Evolutionary conservation across 2,113 vertebrate genomes (phyloP).

Genomic region (Corythornis madagascariensis): DNA sequence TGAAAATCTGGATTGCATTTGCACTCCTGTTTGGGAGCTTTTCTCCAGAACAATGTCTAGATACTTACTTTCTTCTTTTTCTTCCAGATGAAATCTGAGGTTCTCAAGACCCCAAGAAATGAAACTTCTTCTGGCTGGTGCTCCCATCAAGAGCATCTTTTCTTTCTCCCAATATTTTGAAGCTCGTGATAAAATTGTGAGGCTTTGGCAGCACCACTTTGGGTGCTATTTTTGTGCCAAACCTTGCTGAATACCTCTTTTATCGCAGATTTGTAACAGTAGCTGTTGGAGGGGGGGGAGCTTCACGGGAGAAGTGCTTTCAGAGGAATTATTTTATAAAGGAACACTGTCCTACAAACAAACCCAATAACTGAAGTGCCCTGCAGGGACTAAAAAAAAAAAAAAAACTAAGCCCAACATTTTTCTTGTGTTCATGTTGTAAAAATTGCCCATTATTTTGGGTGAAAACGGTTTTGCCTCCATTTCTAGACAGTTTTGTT

Average conservation of each 20-base stretch:
- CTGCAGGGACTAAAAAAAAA: background rate
- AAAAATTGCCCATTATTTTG: background rate
- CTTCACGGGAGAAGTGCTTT: constrained; percentile 2
- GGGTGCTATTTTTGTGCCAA: constrained; percentile 24
- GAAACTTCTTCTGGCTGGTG: background rate
- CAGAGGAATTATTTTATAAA: constrained; percentile 33
- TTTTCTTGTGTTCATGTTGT: background rate
- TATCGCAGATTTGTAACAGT: constrained; percentile 53
- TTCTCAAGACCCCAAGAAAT: background rate
- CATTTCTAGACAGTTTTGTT: background rate
- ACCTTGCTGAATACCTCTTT: constrained; percentile 51
- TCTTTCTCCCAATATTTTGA: background rate
- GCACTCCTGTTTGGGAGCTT: background rate
- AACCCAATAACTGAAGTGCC: background rate
- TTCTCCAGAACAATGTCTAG: background rate
- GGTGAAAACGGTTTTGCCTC: background rate
- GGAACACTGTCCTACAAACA: background rate
- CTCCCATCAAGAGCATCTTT: background rate
- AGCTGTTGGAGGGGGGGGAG: constrained; percentile 18
- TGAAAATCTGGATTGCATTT: background rate
- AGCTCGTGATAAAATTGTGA: background rate
- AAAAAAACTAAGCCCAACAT: background rate
- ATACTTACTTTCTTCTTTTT: background rate
- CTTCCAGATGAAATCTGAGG: background rate
- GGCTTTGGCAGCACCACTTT: constrained; percentile 5